Conservation (phyloP, 2,888 invertebrate species). For the Heliconius ismenius region DNA sequence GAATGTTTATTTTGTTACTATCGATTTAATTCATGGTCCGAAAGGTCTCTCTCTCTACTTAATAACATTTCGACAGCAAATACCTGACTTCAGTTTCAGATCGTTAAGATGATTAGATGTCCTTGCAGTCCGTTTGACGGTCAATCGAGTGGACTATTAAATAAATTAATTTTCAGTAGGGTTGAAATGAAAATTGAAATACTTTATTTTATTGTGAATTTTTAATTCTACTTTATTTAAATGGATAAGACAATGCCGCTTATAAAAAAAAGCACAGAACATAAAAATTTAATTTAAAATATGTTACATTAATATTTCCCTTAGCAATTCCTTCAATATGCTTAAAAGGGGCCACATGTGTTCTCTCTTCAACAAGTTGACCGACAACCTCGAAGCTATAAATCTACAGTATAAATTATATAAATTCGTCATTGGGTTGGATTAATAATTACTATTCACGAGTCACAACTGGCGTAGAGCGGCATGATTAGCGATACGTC, state of each 20-base stretch:
- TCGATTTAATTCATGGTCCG: neutral
- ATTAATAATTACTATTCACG: constrained; percentile 78
- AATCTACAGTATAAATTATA: constrained; percentile 76
- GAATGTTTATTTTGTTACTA: neutral
- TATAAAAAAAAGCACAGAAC: no score
- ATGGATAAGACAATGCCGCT: no score
- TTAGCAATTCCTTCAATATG: constrained; percentile 6
- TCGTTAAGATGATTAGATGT: constrained; percentile 59
- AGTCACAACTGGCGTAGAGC: constrained; percentile 67
- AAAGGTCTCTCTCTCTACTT: constrained; percentile 50
- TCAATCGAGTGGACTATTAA: constrained; percentile 59
- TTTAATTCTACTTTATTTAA: neutral
- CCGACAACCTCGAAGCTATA: constrained; percentile 64
- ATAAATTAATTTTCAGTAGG: constrained; percentile 56
- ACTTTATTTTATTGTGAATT: neutral
- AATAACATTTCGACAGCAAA: constrained; percentile 72
- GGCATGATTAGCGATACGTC: constrained; percentile 78
- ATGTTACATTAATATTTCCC: neutral
- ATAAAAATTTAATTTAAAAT: no score
- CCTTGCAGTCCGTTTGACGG: constrained; percentile 64
- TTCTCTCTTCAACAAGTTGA: constrained; percentile 48
- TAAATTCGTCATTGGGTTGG: constrained; percentile 73
- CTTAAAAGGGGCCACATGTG: constrained; percentile 44
- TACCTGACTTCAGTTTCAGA: constrained; percentile 64
- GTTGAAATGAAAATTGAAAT: neutral